Evolutionary conservation across 2,888 invertebrate genomes (phyloP), one percentile per base, ranked within the genome.

Genomic region (Tachina lurida): DNA sequence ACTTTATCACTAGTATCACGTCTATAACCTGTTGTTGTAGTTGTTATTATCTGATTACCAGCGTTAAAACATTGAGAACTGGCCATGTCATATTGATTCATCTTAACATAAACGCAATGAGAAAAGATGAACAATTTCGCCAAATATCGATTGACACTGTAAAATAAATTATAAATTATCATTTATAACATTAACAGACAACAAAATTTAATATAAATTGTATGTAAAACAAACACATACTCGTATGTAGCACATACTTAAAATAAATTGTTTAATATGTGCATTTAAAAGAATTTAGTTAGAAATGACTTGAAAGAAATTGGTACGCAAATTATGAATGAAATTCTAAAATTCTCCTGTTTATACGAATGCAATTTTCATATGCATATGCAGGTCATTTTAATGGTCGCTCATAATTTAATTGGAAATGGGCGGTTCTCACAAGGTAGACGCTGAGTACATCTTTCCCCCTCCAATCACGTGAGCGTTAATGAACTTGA

Each of bases 71-170:
- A 78, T 76, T 88, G 88, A 31, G 86, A 76, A 68, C 84, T 84
- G 71, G 71, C 83, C 76, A 86, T 84, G n/a, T 88, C 88, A 88
- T 87, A 88, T 76, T 88, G 88, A 77, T 86, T 86, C 88, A 89
- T 88, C 85, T 87, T 88, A 54, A 62, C 84, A 39, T 65, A 68
- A 81, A 56, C 63, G 49, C 58, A 22, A 63, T 19, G 15, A 10
- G 19, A 45, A 58, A 56, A 58, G 63, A 52, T 60, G 54, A 63
- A 71, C 22, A 78, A 41, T 67, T 52, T 22, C 12, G 45, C 22
- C 22, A 7, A 67, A 78, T 65, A 77, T 77, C 67, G 80, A 67
- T 81, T 77, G 19, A 74, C 71, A 74, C 84, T 84, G 73, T 39
- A 80, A 80, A 73, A 74, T 31, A 45, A 19, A 62, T 41, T 9